Conservation (phyloP, 2,113 vertebrate genomes). For the Panthera leo region DNA sequence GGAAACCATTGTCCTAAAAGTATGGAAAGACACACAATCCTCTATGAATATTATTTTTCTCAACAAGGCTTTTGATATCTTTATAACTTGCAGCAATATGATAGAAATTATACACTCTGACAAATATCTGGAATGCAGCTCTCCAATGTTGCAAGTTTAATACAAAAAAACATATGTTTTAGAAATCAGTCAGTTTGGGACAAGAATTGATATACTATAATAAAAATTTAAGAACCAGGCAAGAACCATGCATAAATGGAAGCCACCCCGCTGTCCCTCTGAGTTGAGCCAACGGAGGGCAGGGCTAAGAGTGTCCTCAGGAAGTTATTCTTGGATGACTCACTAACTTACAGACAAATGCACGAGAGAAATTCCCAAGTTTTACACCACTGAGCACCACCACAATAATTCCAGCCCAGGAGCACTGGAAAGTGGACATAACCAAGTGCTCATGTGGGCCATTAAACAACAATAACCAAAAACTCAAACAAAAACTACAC, state of each 20-base stretch:
- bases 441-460: background rate
- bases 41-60: constrained; percentile 53
- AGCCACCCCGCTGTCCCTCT: background rate
- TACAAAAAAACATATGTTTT: constrained; percentile 11
- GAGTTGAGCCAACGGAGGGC: background rate
- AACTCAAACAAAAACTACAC: background rate
- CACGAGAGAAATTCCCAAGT: background rate
- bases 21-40: constrained; percentile 35
- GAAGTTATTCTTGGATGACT: background rate
- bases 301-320: background rate
- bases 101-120: constrained; percentile 34
- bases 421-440: constrained; percentile 25
- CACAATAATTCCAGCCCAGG: background rate
- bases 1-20: constrained; percentile 48
- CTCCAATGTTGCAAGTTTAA: constrained; percentile 3
- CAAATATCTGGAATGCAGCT: background rate
- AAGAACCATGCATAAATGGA: background rate
- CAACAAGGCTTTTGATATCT: constrained; percentile 51
- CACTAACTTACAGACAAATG: background rate
- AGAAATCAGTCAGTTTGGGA: background rate
- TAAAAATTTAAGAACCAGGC: background rate
- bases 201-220: background rate
- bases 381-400: background rate
- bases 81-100: constrained; percentile 17
- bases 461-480: background rate